These are phyloP conservation scores for Diplodus puntazzo DNA, from an alignment of 2,797 vertebrate species.

Conservation along the genomic window DNA sequence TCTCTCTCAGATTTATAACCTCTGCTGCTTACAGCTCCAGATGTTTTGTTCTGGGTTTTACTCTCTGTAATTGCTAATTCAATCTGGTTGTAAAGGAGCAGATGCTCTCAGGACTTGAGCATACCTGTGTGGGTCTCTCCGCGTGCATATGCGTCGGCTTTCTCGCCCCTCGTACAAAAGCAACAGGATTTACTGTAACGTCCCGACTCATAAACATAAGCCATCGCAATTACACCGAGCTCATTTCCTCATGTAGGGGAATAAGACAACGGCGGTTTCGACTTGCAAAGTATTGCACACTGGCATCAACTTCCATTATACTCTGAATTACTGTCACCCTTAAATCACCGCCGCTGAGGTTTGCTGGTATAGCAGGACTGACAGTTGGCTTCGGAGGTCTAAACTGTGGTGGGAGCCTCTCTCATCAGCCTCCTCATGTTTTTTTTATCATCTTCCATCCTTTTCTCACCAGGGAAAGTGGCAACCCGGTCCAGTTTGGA, in stretches of 20 bases:
- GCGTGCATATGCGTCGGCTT: constrained; percentile 30
- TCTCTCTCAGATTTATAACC: constrained; percentile 82
- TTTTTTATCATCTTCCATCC: constrained; percentile 62
- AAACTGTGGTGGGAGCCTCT: constrained; percentile 68
- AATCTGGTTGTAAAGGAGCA: constrained; percentile 87
- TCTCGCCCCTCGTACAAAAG: constrained; percentile 60
- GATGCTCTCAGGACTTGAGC: constrained; percentile 80
- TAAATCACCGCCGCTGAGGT: constrained; percentile 69
- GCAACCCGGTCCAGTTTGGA: constrained; percentile 72
- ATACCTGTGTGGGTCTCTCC: constrained; percentile 75
- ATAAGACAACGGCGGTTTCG: constrained; percentile 53
- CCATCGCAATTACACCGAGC: constrained; percentile 68
- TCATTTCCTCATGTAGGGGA: constrained; percentile 54
- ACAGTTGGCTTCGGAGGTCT: constrained; percentile 65
- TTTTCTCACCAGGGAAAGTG: constrained; percentile 81
- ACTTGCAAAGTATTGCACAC: constrained; percentile 53
- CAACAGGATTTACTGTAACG: constrained; percentile 77
- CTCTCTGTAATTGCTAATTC: constrained; percentile 88
- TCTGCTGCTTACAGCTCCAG: constrained; percentile 86
- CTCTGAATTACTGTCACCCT: constrained; percentile 58
- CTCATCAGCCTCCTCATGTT: constrained; percentile 51
- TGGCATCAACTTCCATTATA: constrained; percentile 75
- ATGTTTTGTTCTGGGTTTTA: constrained; percentile 86
- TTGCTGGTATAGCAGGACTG: constrained; percentile 56
- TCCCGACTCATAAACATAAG: constrained; percentile 78